Evolutionary conservation across 2,888 invertebrate species (phyloP), one percentile per base, ranked within the genome.

Genomic region (Brachyptera risi): DNA sequence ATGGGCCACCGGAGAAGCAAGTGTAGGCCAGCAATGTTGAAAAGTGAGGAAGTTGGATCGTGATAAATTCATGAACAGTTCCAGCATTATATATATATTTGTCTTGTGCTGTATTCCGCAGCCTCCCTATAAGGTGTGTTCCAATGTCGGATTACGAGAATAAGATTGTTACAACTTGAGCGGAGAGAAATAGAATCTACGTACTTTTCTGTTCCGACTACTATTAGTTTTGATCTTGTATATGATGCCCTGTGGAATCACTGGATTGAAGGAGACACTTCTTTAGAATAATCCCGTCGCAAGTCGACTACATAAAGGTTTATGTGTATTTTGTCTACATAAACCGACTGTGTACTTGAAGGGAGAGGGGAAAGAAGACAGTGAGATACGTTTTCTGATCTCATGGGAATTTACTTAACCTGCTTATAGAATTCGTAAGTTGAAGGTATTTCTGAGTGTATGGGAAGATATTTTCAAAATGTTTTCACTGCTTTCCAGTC

Each of bases 31-130:
- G 50, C 35, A 19, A 54, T 54, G 35, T 54, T 37, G 37, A 17
- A 54, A 54, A 37, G 54, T 37, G 54, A 21, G 35, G 54, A 54
- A 54, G 19, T 35, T 15, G 23, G 35, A 35, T 54, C 19, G 35
- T 54, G 54, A 54, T 54, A 35, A 54, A 54, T 54, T 54, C 54
- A 54, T 54, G 54, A 54, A 31, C 44, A 37, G 21, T 54, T 37
- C 54, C 37, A n/a, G n/a, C n/a, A n/a, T n/a, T n/a, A 37, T 35
- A 54, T 35, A 54, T 35, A 23, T 54, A n/a, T 19, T 54, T 21
- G 47, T 47, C 47, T 47, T 47, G 17, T n/a, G 7, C 42, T 11
- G 4, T 42, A 15, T 19, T 17, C 17, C 17, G 42, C 9, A n/a
- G 42, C 7, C 17, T 11, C 42, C 21, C 19, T 42, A 21, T 15